Evolutionary conservation across 2,113 vertebrate genomes (phyloP), one percentile per base, ranked within the genome.

Genomic region (Erinaceus europaeus): DNA sequence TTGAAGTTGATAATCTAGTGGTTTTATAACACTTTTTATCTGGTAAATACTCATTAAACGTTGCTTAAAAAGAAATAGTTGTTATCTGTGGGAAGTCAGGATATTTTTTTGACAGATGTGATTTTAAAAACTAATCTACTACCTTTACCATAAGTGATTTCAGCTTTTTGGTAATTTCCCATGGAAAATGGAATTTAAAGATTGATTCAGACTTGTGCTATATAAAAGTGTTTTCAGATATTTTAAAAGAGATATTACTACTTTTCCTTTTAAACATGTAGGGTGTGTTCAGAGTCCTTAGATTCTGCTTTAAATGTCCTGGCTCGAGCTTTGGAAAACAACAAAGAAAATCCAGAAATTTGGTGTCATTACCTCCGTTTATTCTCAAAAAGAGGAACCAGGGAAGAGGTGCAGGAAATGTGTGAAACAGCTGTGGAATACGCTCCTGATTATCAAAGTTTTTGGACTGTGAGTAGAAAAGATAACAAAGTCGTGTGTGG

Each of bases 351-450:
- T 96, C 97, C 98, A 10, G 99, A 99, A 97, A 98, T 99, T 86
- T 99, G 99, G 99, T 98, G 98, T 90, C 99, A 99, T 97, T 99
- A 99, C 95, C 98, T 99, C 94, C 96, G 93, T 11, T 97, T 99
- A 50, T 99, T 99, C 91, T 98, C 98, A 67, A 97, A 98, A 79
- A 97, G 98, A 21, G 98, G 98, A 91, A 98, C 97, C 90, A 96
- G 97, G 64, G 98, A 98, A 17, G 99, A 99, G 88, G 97, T 99
- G 34, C 98, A 99, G 96, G 98, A 99, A 97, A 99, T 99, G 99
- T 99, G 98, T 84, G 99, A 99, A 96, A 99, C 98, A 96, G 99
- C 99, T 2, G 98, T 99, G 95, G 98, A 99, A 91, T 99, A 99
- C 77, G 98, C 99, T 4, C 97, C 99, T 0, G 96, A 98, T 94